These are phyloP conservation scores for Andrena bicolor DNA, from an alignment of 2,888 invertebrate species.

Conservation along the genomic window DNA sequence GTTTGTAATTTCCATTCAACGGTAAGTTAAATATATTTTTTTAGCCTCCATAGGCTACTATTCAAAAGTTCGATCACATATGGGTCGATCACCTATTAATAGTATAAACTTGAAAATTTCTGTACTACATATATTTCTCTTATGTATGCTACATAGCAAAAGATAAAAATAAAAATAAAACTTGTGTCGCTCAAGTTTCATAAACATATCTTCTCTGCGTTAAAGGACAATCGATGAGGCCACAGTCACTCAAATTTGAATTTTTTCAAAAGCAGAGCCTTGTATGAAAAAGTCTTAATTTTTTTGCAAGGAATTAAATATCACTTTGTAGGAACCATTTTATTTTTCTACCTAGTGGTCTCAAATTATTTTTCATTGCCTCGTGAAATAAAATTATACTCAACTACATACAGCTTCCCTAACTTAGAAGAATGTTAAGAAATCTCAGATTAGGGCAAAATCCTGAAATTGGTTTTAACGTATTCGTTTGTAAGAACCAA, in stretches of 20 bases:
- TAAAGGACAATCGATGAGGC: no score
- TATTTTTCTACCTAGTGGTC: background rate
- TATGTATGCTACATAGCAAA: background rate
- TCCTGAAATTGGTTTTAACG: no score
- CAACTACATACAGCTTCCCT: background rate
- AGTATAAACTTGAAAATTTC: background rate
- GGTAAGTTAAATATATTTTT: slow-evolving; percentile 34
- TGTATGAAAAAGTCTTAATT: background rate
- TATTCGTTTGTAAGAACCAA: no score
- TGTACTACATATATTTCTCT: background rate
- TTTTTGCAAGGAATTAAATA: background rate
- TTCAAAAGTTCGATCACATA: background rate
- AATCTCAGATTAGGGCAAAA: background rate
- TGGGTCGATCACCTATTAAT: background rate
- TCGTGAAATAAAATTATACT: background rate
- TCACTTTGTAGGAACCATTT: background rate
- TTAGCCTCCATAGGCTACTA: background rate
- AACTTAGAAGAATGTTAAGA: background rate
- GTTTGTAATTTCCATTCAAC: slow-evolving; percentile 46
- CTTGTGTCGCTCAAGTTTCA: background rate
- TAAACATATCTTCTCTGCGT: background rate
- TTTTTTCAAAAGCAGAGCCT: background rate
- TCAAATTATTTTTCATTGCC: background rate
- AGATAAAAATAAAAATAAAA: background rate
- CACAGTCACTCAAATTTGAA: background rate